Evolutionary conservation across 2,888 invertebrate species (phyloP), one percentile per base, ranked within the genome.

Genomic region (Calliscelio sp.): DNA sequence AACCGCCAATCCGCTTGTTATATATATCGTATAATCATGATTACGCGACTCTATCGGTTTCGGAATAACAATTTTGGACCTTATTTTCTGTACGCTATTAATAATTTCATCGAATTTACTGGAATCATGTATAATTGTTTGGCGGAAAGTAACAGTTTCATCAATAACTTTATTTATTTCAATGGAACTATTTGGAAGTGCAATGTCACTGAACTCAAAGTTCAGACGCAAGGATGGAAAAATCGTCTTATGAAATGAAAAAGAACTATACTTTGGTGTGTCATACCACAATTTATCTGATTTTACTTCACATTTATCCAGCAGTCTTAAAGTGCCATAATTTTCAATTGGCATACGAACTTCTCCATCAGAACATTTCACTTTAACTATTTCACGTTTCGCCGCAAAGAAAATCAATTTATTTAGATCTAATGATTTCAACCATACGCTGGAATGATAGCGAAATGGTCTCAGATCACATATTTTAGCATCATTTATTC

Each of bases 381-480:
- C 32, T 3, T 38, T 2, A 20, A 59, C n/a, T 1, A 20, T 1
- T 11, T 59, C 20, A 0, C 3, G 1, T 22, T 16, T 38, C 1
- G 18, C 35, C 18, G 59, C 59, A 20, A 20, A 59, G 20, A 28
- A 59, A 20, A 59, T 20, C 4, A 59, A 32, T 59, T 59, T 59
- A 14, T 22, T 59, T 59, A 1, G 35, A 7, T 59, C 59, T 20
- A 35, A 11, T 2, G 59, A n/a, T 5, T 35, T 35, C 14, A 59
- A 38, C 59, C 59, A 59, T 20, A 38, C 18, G 14, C n/a, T 35
- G 2, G 59, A 59, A 35, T 2, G 18, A 11, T 59, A 2, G 11
- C 18, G 35, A 20, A 5, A 20, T 3, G 14, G 1, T 14, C 10
- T 59, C 11, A 35, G 20, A 59, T 59, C 38, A 11, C 59, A 59